phyloP scores from a whole-genome alignment of 2,888 invertebrate genomes.

The Omphaloscelis lunosa region DNA sequence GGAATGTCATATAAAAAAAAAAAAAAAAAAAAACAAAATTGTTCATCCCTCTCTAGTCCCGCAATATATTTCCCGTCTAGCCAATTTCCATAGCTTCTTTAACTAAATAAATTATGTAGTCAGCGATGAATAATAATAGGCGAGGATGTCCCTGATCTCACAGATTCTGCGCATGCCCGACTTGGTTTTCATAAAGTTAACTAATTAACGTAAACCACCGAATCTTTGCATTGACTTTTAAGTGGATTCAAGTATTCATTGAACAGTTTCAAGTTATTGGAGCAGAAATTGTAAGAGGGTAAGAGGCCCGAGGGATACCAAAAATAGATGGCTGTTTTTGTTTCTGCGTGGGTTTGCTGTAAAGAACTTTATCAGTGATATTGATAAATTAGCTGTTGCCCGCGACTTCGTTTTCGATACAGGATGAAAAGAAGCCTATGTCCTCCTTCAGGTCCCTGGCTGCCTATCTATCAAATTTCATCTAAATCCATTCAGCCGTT shows the following conservation, averaged over 20 bases:
- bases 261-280: conserved; percentile 36
- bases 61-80: conserved; percentile 36
- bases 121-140: conserved; percentile 49
- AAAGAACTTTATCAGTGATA: background rate
- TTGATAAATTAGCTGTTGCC: no score
- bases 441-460: no score
- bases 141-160: background rate
- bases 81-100: conserved; percentile 42
- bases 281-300: conserved; percentile 18
- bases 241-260: conserved; percentile 57
- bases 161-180: conserved; percentile 36
- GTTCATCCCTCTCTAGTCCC: conserved; percentile 10
- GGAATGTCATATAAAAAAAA: no score
- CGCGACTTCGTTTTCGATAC: no score
- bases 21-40: conserved; percentile 18
- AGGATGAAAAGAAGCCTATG: no score
- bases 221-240: conserved; percentile 57
- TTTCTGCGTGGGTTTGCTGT: background rate
- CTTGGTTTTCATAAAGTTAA: conserved; percentile 45
- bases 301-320: background rate
- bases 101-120: conserved; percentile 52
- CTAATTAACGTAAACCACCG: conserved; percentile 50
- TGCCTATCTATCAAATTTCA: no score
- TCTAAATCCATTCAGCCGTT: no score
- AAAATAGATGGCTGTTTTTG: background rate